Evolutionary conservation across 2,888 invertebrate genomes (phyloP).

Genomic region (Phyllotreta cruciferae): DNA sequence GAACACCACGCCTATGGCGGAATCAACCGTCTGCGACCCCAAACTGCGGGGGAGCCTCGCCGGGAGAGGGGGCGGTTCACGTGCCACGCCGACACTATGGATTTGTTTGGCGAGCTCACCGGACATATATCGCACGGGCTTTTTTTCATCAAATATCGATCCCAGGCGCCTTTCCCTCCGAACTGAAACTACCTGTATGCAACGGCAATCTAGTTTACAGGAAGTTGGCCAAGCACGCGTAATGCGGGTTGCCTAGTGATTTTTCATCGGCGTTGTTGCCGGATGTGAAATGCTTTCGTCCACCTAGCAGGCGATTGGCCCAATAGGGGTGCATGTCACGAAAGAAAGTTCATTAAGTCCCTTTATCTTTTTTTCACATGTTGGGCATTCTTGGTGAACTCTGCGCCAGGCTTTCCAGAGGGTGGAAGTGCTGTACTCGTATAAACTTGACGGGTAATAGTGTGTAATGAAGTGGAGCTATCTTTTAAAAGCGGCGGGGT

Average conservation of each 20-base stretch:
- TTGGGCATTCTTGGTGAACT: slow-evolving; percentile 23
- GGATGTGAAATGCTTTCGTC: not conserved
- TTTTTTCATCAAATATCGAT: not conserved
- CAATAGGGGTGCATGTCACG: slow-evolving; percentile 23
- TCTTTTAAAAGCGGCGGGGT: slow-evolving; percentile 5
- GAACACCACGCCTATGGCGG: slow-evolving; percentile 25
- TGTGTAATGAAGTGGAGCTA: slow-evolving; percentile 9
- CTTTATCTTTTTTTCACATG: slow-evolving; percentile 34
- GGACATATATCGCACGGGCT: slow-evolving; percentile 4
- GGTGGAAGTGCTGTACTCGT: slow-evolving; percentile 10
- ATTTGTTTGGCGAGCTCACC: not conserved
- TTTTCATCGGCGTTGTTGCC: no score
- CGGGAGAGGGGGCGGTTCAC: slow-evolving; percentile 16
- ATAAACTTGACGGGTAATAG: slow-evolving; percentile 19
- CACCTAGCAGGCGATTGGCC: not conserved
- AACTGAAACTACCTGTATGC: no score
- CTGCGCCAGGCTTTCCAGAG: slow-evolving; percentile 8
- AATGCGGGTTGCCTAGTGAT: no score
- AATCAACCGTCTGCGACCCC: slow-evolving; percentile 31
- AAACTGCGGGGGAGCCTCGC: slow-evolving; percentile 11
- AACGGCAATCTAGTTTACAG: no score
- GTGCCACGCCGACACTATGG: slow-evolving; percentile 14
- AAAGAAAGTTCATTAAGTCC: slow-evolving; percentile 33
- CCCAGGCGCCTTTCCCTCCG: no score
- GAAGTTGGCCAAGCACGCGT: no score